A percentile compares a stretch with the other conserved stretches of the same genome.
phyloP scores from a whole-genome alignment of 2,797 vertebrate species.

The Phalanger gymnotis region DNA sequence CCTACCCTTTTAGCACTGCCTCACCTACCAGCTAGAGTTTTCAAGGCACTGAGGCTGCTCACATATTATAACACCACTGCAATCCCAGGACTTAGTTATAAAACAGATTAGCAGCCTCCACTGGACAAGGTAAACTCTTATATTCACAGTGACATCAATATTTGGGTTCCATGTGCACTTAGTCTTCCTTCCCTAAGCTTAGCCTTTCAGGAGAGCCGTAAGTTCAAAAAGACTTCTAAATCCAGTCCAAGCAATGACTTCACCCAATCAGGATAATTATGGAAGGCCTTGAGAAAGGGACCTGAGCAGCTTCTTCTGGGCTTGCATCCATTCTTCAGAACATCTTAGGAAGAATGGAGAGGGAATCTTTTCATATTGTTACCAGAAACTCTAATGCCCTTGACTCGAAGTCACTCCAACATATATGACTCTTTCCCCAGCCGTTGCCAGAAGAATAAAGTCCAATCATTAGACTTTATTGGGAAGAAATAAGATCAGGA shows the following conservation, averaged over 20 bases:
- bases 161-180: no score
- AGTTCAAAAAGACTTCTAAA: not conserved
- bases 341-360: slow-evolving; percentile 4
- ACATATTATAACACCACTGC: no score
- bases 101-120: no score
- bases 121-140: no score
- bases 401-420: not conserved
- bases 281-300: not conserved
- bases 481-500: not conserved
- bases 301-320: not conserved
- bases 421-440: not conserved
- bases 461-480: slow-evolving; percentile 53
- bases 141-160: no score
- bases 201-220: not conserved
- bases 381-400: not conserved
- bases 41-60: no score
- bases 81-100: no score
- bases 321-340: not conserved
- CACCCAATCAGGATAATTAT: not conserved
- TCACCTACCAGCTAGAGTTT: no score
- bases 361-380: not conserved
- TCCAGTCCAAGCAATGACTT: not conserved
- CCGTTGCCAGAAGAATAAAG: slow-evolving; percentile 23
- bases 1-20: no score
- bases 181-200: not conserved